Evolutionary conservation across 2,888 invertebrate species (phyloP), one percentile per base, ranked within the genome.

Genomic region (Ecdyonurus torrentis): DNA sequence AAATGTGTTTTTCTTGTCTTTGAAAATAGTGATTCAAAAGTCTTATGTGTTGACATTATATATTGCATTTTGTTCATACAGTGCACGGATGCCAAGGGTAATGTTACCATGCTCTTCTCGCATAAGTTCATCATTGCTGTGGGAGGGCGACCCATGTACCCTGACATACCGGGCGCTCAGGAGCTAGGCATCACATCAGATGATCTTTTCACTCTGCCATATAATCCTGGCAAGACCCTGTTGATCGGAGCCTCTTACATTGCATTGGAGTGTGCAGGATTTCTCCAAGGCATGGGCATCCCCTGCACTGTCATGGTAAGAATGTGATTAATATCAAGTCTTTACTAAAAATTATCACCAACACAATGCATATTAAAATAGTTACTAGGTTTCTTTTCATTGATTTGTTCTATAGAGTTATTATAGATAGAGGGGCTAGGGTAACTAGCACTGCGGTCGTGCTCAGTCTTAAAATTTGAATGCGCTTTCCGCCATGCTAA

Each of bases 161-260:
- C 77, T 0, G 74, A 74, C 62, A 73, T 76, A 59, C 73, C 75
- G 25, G 80, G 80, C 19, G 77, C 74, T 7, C 72, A 70, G 64
- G 78, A 81, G 67, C 74, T 71, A 67, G 73, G 77, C 63, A 79
- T 82, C 61, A 77, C 79, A 3, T 80, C 80, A 60, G 82, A 82
- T 69, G 82, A 82, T 69, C 67, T 82, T 7, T 82, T 82, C 70
- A 75, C 77, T 1, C 69, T 82, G 60, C 69, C 72, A 1, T 70
- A 77, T 60, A 67, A 71, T 61, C 80, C 80, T 2, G 81, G 80
- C 1, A 79, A 78, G 68, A 81, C 81, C 18, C 2, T 83, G 53
- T 72, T 79, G 24, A 74, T 83, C 2, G 83, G 83, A 22, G 83
- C 81, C 1, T 80, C 81, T 2, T 83, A 80, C 70, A 77, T 82